These are phyloP conservation scores for Pelobates cultripes DNA, from an alignment of 2,797 vertebrate genomes.

Conservation along the genomic window DNA sequence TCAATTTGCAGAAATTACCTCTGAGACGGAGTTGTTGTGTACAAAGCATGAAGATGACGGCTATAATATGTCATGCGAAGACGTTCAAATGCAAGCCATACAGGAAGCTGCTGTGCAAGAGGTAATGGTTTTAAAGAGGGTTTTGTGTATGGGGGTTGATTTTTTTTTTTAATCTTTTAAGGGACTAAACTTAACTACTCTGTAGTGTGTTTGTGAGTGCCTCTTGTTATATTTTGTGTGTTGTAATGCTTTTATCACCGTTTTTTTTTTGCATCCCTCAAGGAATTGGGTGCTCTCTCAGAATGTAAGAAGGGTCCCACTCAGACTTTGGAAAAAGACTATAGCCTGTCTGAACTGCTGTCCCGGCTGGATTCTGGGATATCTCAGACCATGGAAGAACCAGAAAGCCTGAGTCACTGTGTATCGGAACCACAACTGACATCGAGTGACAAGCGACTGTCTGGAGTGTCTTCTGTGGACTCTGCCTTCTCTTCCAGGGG, in stretches of 20 bases:
- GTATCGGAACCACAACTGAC: conserved; percentile 84
- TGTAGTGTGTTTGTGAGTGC: not conserved
- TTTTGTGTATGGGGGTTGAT: not conserved
- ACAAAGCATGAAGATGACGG: conserved; percentile 79
- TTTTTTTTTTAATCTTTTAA: too few relatives aligned
- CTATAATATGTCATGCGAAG: conserved; percentile 60
- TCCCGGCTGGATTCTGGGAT: conserved; percentile 93
- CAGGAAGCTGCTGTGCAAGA: conserved; percentile 65
- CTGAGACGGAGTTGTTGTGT: conserved; percentile 91
- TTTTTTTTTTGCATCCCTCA: conserved; percentile 21
- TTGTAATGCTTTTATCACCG: not conserved
- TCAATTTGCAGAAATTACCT: conserved; percentile 85
- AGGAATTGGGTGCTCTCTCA: conserved; percentile 61
- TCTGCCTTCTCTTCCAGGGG: conserved; percentile 97
- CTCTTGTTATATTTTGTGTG: not conserved
- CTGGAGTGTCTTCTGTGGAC: conserved; percentile 94
- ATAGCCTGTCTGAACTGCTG: conserved; percentile 89
- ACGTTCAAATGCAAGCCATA: conserved; percentile 52
- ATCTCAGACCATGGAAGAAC: conserved; percentile 84
- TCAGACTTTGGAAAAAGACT: conserved; percentile 85
- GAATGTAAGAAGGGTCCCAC: conserved; percentile 73
- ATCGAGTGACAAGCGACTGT: conserved; percentile 85
- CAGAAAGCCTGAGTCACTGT: conserved; percentile 82
- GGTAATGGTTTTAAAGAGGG: conserved; percentile 68
- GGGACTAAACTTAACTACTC: too few relatives aligned